Evolutionary conservation across 2,113 vertebrate species (phyloP).

Genomic region (Eptesicus fuscus): DNA sequence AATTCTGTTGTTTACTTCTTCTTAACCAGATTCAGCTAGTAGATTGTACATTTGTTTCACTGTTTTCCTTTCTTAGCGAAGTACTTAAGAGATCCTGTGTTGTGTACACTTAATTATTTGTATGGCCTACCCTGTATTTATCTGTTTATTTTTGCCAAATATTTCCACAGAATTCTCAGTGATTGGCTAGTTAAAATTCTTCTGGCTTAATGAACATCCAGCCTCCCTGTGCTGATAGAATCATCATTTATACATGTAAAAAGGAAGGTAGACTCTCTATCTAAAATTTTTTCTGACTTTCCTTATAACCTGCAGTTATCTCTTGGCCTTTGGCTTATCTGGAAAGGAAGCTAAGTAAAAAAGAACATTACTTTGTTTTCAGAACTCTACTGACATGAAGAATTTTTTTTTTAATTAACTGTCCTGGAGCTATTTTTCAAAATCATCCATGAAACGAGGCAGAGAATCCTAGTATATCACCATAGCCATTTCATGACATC

Average conservation of each 20-base stretch:
- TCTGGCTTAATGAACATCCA: slow-evolving; percentile 21
- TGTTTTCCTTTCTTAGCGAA: slow-evolving; percentile 13
- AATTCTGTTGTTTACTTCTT: slow-evolving; percentile 20
- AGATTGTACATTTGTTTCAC: background rate
- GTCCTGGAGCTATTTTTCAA: slow-evolving; percentile 17
- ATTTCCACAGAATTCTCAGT: slow-evolving; percentile 36
- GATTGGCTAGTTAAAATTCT: slow-evolving; percentile 6
- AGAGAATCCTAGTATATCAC: background rate
- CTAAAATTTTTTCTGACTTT: background rate
- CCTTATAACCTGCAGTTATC: background rate
- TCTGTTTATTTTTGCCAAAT: slow-evolving; percentile 40
- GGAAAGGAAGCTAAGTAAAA: background rate
- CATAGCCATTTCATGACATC: background rate
- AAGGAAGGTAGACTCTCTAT: background rate
- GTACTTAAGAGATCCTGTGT: background rate
- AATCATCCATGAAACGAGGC: background rate
- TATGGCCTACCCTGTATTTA: background rate
- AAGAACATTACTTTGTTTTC: slow-evolving; percentile 18
- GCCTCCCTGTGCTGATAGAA: background rate
- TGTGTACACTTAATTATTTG: background rate
- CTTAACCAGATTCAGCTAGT: slow-evolving; percentile 10
- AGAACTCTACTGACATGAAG: background rate
- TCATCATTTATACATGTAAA: background rate
- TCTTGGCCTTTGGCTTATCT: background rate
- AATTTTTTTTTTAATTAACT: slow-evolving; percentile 14